Base-by-base conservation (phyloP, 2,888 invertebrate genomes). In the Macaria liturata region DNA sequence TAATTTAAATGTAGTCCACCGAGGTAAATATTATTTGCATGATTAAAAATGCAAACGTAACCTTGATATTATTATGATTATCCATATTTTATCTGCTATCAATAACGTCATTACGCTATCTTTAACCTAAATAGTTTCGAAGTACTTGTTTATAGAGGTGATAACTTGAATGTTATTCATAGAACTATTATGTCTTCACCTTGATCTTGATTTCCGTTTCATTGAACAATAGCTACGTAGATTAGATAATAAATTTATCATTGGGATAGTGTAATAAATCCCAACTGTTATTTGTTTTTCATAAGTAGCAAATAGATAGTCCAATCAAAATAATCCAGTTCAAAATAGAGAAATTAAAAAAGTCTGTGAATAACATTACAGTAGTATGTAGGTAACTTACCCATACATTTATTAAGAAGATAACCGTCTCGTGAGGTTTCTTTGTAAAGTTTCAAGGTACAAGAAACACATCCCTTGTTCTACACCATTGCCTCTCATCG, bases 71-170 rank as follows among this genome's bases (percentile, higher is more conserved):
- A 20, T 20, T 20, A 20, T 68, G 67, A 71, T 69, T 71, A 74
- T 71, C 67, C 56, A 62, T 64, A 63, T 57, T 59, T 67, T 74
- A 75, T 75, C 69, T 72, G 63, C 71, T 74, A 78, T 78, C 75
- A 65, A 39, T 8, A 66, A 64, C 67, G 62, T 53, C 62, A 45
- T 43, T 51, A 46, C 46, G 49, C 46, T 45, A 37, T 8, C 46
- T 7, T 45, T 20, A 20, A 45, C 37, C 8, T 9, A n/a, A 31
- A 43, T 5, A 39, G 6, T 44, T n/a, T 20, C 48, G 2, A 20
- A 20, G 6, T 55, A 55, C 8, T 40, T 20, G 44, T 39, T 31
- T 20, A 3, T 49, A 20, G 9, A 46, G 32, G 9, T 46, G 8
- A 31, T 44, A 39, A 32, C 9, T 45, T 44, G 9, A 32, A 53